Conservation (phyloP, 2,797 vertebrate species). For the Alcedo atthis region DNA sequence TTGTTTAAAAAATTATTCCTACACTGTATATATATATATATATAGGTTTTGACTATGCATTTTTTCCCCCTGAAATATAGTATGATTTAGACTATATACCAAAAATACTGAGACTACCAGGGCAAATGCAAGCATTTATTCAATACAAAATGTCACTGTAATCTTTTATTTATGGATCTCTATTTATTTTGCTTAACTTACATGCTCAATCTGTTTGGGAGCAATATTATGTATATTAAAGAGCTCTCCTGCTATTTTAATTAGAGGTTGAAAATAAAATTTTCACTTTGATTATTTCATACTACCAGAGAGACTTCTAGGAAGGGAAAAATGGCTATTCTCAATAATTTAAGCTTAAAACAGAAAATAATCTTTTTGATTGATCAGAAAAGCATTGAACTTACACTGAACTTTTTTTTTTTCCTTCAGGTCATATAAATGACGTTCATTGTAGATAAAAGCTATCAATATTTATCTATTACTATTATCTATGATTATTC, state of each 20-base stretch:
- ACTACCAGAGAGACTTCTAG: not conserved
- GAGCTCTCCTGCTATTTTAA: not conserved
- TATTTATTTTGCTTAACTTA: not conserved
- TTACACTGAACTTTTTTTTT: not conserved
- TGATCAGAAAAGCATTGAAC: not conserved
- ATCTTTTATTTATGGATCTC: not conserved
- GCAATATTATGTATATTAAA: not conserved
- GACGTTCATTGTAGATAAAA: not conserved
- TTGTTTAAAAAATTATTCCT: not conserved
- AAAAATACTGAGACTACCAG: not conserved
- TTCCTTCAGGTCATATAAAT: not conserved
- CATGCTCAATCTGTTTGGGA: not conserved
- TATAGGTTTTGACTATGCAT: not conserved
- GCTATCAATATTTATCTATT: not conserved
- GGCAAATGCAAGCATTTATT: not conserved
- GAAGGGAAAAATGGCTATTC: not conserved
- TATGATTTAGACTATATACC: not conserved
- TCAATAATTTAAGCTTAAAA: not conserved
- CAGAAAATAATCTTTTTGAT: not conserved
- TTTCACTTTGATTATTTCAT: not conserved
- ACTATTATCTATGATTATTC: not conserved
- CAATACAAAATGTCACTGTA: not conserved
- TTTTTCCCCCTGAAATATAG: not conserved
- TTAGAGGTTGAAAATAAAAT: not conserved
- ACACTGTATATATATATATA: not conserved